Evolutionary conservation across 2,888 invertebrate genomes (phyloP).

Genomic region (Plutella xylostella): DNA sequence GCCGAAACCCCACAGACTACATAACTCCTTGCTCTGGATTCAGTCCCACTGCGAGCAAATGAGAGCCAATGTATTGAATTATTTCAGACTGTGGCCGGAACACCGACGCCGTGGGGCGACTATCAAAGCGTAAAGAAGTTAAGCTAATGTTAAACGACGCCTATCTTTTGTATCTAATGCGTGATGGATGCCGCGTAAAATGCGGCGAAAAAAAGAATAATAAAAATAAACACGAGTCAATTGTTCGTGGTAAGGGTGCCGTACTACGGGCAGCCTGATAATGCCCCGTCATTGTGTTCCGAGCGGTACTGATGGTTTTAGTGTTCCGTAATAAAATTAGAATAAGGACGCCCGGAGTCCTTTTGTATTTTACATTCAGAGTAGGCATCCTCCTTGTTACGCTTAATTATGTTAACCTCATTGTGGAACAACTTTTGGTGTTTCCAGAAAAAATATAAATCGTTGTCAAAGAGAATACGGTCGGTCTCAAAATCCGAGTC

Average conservation of each 20-base stretch:
- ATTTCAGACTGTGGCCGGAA: slow-evolving; percentile 34
- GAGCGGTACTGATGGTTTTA: slow-evolving; percentile 32
- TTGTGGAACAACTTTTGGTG: slow-evolving; percentile 43
- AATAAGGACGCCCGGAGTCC: no score
- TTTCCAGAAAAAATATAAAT: no score
- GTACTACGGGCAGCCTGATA: slow-evolving; percentile 37
- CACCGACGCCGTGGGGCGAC: slow-evolving; percentile 22
- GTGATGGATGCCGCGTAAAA: slow-evolving; percentile 59
- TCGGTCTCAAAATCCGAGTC: no score
- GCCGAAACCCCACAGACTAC: slow-evolving; percentile 24
- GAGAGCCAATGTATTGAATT: slow-evolving; percentile 30
- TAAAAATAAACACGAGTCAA: slow-evolving; percentile 48
- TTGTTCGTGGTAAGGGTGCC: slow-evolving; percentile 31
- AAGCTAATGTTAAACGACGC: slow-evolving; percentile 66
- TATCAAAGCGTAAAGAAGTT: slow-evolving; percentile 69
- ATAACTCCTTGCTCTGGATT: slow-evolving; percentile 33
- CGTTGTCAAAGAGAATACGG: no score
- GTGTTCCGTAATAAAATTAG: no score
- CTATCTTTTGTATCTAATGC: slow-evolving; percentile 64
- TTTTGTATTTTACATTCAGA: no score
- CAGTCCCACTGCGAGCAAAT: slow-evolving; percentile 33
- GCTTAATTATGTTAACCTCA: no score
- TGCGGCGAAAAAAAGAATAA: slow-evolving; percentile 34
- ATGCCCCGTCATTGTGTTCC: slow-evolving; percentile 39
- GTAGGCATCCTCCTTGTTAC: no score